Base-by-base conservation (phyloP, 2,113 vertebrate species). In the Nesoenas mayeri region DNA sequence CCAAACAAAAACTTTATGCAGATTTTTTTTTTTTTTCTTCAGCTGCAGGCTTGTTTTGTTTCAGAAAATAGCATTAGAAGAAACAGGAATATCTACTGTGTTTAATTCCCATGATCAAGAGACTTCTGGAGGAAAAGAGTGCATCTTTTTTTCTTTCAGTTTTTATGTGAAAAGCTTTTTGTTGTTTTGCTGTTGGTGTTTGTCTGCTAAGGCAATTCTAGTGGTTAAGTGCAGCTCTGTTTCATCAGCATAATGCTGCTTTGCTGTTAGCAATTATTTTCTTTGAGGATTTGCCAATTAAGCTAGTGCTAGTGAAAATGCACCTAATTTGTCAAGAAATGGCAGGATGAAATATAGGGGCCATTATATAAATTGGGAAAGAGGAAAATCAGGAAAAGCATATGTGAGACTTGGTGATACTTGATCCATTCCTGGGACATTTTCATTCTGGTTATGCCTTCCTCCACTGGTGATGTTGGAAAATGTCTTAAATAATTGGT, bases 201-300 rank as follows among this genome's bases (percentile, higher is more conserved):
- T 94, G 53, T 82, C 66, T 48, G 21, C 60, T 65, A 58, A 73
- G 75, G 79, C 67, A 88, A 48, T 71, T 91, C 12, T 60, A 62
- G 67, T n/a, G 34, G 79, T 78, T 71, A 74, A 48, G 29, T 1
- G 3, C 34, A 73, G 74, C 38, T 85, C 40, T 58, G 36, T 79
- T 95, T 89, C 85, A 91, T 91, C 90, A 85, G 54, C 58, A 36
- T 94, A 77, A 79, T 81, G 54, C 91, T 78, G 71, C 56, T 95
- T 91, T 83, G 60, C 74, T 91, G 40, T 66, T 80, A 91, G 75
- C 89, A 88, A 93, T 96, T 96, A 88, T 83, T 95, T 96, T 90
- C 75, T 94, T 83, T 91, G 57, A 71, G 51, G 67, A 34, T 91
- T 94, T 96, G 67, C 88, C 93, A 96, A 44, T 94, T 94, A 96